A percentile compares a stretch with the other conserved stretches of the same genome.
These are phyloP conservation scores for Etheostoma spectabile DNA, from an alignment of 2,113 vertebrate species.

Conservation along the genomic window DNA sequence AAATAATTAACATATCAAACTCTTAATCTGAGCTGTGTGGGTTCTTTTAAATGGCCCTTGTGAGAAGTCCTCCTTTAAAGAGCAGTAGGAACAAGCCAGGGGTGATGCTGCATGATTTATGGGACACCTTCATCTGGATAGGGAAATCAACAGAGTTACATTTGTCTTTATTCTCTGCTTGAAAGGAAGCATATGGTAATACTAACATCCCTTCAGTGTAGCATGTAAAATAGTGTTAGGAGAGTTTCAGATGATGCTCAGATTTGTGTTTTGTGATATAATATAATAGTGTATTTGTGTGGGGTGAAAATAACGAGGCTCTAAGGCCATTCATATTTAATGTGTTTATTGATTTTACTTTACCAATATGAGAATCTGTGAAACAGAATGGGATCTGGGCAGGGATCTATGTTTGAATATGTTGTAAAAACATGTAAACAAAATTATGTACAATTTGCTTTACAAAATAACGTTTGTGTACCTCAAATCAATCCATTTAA, in stretches of 20 bases:
- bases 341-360: slow-evolving; percentile 2
- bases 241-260: slow-evolving; percentile 8
- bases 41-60: slow-evolving; percentile 77
- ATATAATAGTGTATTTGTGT: neutral
- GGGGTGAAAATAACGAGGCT: neutral
- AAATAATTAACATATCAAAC: slow-evolving; percentile 77
- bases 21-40: slow-evolving; percentile 65
- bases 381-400: neutral
- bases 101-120: slow-evolving; percentile 76
- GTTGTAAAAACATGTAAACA: neutral
- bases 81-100: slow-evolving; percentile 59
- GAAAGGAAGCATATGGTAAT: slow-evolving; percentile 33
- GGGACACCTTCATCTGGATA: slow-evolving; percentile 60
- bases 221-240: neutral
- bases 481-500: neutral
- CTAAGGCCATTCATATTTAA: neutral
- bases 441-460: neutral
- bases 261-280: neutral
- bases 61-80: slow-evolving; percentile 69
- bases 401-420: neutral
- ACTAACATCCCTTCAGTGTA: slow-evolving; percentile 8
- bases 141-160: slow-evolving; percentile 60
- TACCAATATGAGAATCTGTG: neutral
- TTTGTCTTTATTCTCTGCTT: slow-evolving; percentile 57
- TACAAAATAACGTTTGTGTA: neutral